A percentile compares a stretch with the other conserved stretches of the same genome.
phyloP scores from a whole-genome alignment of 2,888 invertebrate species.

The Rhaphigaster nebulosa region DNA sequence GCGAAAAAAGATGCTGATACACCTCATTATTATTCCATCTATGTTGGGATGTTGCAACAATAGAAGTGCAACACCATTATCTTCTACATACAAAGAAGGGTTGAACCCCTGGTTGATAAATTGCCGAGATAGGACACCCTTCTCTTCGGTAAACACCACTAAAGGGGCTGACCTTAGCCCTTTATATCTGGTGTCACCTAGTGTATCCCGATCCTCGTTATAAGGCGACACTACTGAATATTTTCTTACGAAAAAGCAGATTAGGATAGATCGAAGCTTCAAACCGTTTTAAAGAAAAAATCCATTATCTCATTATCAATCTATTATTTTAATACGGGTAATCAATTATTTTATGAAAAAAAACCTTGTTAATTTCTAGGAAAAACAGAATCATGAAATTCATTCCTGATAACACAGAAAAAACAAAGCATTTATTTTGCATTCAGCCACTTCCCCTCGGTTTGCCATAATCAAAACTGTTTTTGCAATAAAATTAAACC shows the following conservation, averaged over 20 bases:
- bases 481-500: no score
- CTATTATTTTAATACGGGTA: no score
- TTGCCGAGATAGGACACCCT: constrained; percentile 46
- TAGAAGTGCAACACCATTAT: constrained; percentile 32
- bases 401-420: no score
- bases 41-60: constrained; percentile 28
- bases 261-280: background rate
- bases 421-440: no score
- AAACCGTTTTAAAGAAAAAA: no score
- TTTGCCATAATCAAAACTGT: no score
- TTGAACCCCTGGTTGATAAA: constrained; percentile 34
- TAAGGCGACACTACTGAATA: background rate
- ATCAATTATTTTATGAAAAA: no score
- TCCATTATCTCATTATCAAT: no score
- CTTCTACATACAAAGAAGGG: constrained; percentile 33
- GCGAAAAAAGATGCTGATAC: background rate
- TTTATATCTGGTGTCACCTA: constrained; percentile 19
- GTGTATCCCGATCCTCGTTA: background rate
- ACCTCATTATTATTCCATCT: constrained; percentile 44
- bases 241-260: background rate
- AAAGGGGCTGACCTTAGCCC: constrained; percentile 24
- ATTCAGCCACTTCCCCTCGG: no score
- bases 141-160: constrained; percentile 28
- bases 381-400: no score
- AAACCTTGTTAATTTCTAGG: no score